Base-by-base conservation (phyloP, 2,113 vertebrate genomes). In the Pagrus major region DNA sequence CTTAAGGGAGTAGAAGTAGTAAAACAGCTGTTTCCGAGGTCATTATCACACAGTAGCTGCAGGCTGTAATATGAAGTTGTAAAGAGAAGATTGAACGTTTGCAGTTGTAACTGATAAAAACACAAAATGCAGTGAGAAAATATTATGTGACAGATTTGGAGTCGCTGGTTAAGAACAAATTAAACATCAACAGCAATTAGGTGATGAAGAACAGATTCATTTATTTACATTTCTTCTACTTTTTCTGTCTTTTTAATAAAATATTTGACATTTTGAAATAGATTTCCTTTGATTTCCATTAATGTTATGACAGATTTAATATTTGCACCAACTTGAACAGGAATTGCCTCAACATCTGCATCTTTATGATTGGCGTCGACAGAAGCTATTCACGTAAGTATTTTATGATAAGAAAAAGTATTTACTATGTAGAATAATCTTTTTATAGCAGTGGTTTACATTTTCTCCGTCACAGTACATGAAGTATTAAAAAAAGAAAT, bases 241-340 rank as follows among this genome's bases (percentile, higher is more conserved):
- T 12, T 37, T 63, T 4, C 10, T 20, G 37, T 63, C 3, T 72
- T 33, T 47, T 27, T 61, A 61, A 73, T 63, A 74, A 74, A 41
- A 41, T 29, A 39, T 51, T 21, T 49, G 9, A 63, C 9, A 51
- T 20, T 49, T 20, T 3, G 39, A 49, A 18, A 2, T 20, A 15
- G 0, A 4, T 72, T 25, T 18, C 12, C 1, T 44, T 71, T 71
- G 20, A 27, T 20, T 41, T n/a, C 7, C 23, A 2, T 1, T 27
- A 10, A 16, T 16, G 51, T 60, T 10, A 37, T 11, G 20, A 59
- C 33, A 59, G 5, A 3, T 12, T 14, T 23, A n/a, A 61, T 41
- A 9, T 44, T 46, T 20, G 16, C 61, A 29, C 6, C 41, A 25
- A 46, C 16, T 11, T 46, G 4, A 46, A 65, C 33, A 56, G 54